Evolutionary conservation across 2,888 invertebrate species (phyloP).

Genomic region (Scrobipalpa costella): DNA sequence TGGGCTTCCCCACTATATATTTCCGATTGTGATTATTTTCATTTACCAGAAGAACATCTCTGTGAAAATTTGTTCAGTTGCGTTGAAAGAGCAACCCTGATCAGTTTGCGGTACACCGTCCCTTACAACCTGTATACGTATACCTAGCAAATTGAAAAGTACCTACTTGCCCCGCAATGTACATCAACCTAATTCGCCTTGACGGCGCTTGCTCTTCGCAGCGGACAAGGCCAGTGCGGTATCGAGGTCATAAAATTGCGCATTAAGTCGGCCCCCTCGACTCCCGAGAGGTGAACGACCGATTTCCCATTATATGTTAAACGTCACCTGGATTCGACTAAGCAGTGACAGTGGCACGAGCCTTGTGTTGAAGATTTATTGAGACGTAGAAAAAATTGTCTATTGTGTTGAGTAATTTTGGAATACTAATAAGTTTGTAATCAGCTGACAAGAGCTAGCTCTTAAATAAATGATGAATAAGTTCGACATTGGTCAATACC

Average conservation of each 20-base stretch:
- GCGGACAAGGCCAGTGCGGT: conserved; percentile 7
- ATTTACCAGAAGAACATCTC: no score
- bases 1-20: no score
- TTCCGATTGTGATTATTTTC: no score
- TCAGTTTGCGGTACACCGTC: no score
- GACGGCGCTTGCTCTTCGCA: background rate
- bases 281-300: conserved; percentile 6
- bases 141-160: no score
- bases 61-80: no score
- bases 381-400: background rate
- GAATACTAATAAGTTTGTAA: conserved; percentile 1
- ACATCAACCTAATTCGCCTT: background rate
- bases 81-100: no score
- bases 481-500: background rate
- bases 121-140: no score
- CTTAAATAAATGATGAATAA: no score
- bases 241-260: conserved; percentile 18
- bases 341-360: background rate
- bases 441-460: no score
- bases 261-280: background rate
- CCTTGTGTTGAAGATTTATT: background rate
- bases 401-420: background rate
- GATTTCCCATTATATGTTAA: conserved; percentile 15
- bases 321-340: conserved; percentile 3
- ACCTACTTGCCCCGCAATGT: background rate